Evolutionary conservation across 2,113 vertebrate genomes (phyloP).

Genomic region (Camelus bactrianus): DNA sequence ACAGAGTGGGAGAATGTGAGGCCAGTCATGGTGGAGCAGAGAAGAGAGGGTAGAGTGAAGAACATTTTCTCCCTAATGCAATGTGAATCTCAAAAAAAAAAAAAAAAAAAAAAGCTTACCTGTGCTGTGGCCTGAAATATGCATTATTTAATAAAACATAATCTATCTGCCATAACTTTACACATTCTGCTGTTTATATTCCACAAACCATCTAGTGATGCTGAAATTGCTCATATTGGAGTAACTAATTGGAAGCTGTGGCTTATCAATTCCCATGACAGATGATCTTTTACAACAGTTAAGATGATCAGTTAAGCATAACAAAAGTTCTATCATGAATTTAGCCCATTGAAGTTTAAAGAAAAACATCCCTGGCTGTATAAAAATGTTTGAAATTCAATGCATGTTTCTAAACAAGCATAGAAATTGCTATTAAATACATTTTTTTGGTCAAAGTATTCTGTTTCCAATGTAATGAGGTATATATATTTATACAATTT

Average conservation of each 20-base stretch:
- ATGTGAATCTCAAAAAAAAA: not conserved
- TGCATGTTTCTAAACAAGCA: not conserved
- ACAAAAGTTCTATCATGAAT: not conserved
- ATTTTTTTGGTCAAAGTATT: conserved; percentile 8
- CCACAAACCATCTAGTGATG: not conserved
- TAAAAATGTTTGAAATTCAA: conserved; percentile 42
- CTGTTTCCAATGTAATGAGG: not conserved
- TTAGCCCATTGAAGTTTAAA: conserved; percentile 31
- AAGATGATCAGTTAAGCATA: not conserved
- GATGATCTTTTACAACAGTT: conserved; percentile 27
- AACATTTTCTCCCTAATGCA: not conserved
- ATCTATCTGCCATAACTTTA: not conserved
- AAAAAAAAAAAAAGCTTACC: not conserved
- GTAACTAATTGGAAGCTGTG: not conserved
- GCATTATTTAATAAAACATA: conserved; percentile 26
- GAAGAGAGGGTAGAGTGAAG: not conserved
- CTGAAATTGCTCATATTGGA: not conserved
- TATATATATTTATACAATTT: not conserved
- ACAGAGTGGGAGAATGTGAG: not conserved
- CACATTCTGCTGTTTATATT: conserved; percentile 7
- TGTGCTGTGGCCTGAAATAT: not conserved
- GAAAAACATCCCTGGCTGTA: not conserved
- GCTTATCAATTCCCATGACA: not conserved
- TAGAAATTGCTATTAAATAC: not conserved
- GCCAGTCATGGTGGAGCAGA: not conserved